Evolutionary conservation across 2,888 invertebrate species (phyloP), one percentile per base, ranked within the genome.

Genomic region (Desoria tigrina): DNA sequence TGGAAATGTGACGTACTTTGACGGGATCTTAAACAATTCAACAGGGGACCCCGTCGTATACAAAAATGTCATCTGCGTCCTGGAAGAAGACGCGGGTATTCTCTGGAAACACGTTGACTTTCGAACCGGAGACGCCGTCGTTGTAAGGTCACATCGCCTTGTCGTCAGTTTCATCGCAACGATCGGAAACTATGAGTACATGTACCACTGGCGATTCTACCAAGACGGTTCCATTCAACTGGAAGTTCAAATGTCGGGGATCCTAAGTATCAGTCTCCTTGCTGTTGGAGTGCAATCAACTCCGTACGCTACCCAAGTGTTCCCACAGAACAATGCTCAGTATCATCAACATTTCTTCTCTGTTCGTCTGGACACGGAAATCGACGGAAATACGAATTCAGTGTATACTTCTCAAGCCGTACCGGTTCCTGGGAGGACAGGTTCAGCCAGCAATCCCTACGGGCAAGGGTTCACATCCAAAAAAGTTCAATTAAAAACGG

Each of bases 151-250:
- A n/a, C n/a, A n/a, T n/a, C 65, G 72, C 26, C 39, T 72, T 4
- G 51, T 58, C 1, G 0, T 69, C 1, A 61, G 50, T 1, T 61
- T 55, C 24, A 37, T 55, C 4, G 57, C 57, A 0, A 61, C 63
- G 2, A 28, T 66, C n/a, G 68, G 67, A 11, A 72, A 72, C 45
- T 72, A 72, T 49, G 69, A 72, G 2, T 72, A 67, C 42, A 42
- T 67, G 16, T 69, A 51, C 53, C 49, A 27, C 1, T 72, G 72
- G 72, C 21, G 61, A 16, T 69, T 72, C 49, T 63, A n/a, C n/a
- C n/a, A n/a, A n/a, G n/a, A n/a, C n/a, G 71, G 56, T 0, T 37
- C 68, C 0, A 63, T 71, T 21, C 63, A 71, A 27, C 63, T 67
- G 14, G 32, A 65, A 32, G 65, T 63, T 1, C 50, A 61, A n/a